Base-by-base conservation (phyloP, 2,888 invertebrate genomes). In the Mesoligia furuncula region DNA sequence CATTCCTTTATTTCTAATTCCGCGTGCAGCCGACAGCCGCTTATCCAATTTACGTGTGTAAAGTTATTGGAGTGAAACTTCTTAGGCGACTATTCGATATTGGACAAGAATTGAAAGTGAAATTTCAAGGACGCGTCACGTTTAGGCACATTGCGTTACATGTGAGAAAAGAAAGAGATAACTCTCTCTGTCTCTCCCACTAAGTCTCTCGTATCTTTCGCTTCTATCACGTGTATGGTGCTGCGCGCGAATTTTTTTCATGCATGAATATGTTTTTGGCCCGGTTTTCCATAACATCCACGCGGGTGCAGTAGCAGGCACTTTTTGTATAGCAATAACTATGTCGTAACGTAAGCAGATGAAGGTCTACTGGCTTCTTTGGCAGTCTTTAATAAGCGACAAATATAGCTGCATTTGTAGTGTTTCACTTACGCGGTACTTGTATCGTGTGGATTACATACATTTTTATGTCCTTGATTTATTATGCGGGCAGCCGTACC, bases 391-490 rank as follows among this genome's bases (percentile, higher is more conserved):
- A 83, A 51, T 67, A 79, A 39, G 48, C n/a, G 24, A 59, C n/a
- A 51, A 54, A 48, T 65, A 27, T 65, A 65, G 2, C 13, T 57
- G 51, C 80, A 80, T 80, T 80, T 70, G 42, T 84, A 69, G 57
- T 51, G 80, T 65, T 80, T 80, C 80, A 62, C 15, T 51, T 42
- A 57, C 64, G 36, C 24, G 48, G 20, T 79, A 62, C 13, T n/a
- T n/a, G n/a, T 27, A 81, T 3, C 27, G 42, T 42, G 42, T 64
- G 68, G n/a, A 79, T 79, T 24, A 79, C 62, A 59, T 36, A 57
- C 6, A 24, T 57, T 68, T 24, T 24, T 57, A 31, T 68, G 80
- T 51, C 80, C 80, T 80, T 79, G 57, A 68, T 79, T 57, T 80
- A 48, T 59, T n/a, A 71, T 57, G 17, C 8, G 20, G 20, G n/a